phyloP scores from a whole-genome alignment of 2,888 invertebrate species.

The Aspidiotus destructor region DNA sequence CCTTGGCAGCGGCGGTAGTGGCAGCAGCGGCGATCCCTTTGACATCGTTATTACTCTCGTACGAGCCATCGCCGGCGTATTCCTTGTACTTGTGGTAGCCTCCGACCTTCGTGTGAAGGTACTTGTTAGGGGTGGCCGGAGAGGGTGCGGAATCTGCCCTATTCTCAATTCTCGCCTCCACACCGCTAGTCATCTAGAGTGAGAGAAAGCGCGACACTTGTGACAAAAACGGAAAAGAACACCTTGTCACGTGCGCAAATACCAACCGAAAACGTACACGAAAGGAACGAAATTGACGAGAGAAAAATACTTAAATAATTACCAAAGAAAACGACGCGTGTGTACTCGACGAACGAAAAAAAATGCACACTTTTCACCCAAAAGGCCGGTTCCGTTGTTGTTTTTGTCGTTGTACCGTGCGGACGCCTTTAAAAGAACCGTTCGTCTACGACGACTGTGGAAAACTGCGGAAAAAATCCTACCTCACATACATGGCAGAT shows the following conservation, averaged over 20 bases:
- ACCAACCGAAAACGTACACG: too few relatives aligned
- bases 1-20: not conserved
- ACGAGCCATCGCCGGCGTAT: not conserved
- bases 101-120: conserved; percentile 6
- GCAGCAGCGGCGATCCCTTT: not conserved
- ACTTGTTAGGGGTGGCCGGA: conserved; percentile 14
- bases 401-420: not conserved
- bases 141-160: conserved; percentile 12
- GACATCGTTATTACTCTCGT: conserved; percentile 18
- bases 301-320: too few relatives aligned
- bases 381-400: not conserved
- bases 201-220: too few relatives aligned
- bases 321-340: not conserved
- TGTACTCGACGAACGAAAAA: not conserved
- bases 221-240: too few relatives aligned
- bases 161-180: conserved; percentile 8
- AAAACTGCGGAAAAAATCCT: conserved; percentile 38
- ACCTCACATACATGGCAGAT: conserved; percentile 36
- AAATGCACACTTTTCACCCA: not conserved
- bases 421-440: conserved; percentile 31
- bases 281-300: too few relatives aligned
- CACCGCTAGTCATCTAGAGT: conserved; percentile 7
- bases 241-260: too few relatives aligned
- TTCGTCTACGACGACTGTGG: conserved; percentile 36
- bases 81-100: conserved; percentile 22